phyloP scores from a whole-genome alignment of 2,113 vertebrate species.

The Polypterus bichir region DNA sequence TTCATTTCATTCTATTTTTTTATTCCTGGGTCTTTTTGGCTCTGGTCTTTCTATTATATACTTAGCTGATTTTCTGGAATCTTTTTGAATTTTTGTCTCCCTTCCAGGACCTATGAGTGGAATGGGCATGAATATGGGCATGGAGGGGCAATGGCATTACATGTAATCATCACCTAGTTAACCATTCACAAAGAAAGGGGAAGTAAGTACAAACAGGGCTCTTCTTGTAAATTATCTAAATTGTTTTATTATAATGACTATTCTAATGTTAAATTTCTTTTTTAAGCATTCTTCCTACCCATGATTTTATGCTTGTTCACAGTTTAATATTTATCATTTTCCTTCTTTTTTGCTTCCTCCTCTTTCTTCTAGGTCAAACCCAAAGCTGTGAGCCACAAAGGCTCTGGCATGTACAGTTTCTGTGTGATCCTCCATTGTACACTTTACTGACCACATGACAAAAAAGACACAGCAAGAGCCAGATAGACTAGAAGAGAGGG shows the following conservation, averaged over 20 bases:
- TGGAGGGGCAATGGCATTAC: slow-evolving; percentile 99
- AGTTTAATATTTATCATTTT: slow-evolving; percentile 52
- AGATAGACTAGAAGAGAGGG: slow-evolving; percentile 14
- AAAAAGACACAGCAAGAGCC: slow-evolving; percentile 59
- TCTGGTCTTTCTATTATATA: slow-evolving; percentile 49
- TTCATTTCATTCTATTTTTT: not conserved
- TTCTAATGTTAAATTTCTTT: slow-evolving; percentile 47
- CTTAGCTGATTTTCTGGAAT: slow-evolving; percentile 63
- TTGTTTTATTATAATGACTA: slow-evolving; percentile 43
- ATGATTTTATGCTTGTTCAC: slow-evolving; percentile 65
- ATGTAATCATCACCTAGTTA: slow-evolving; percentile 92
- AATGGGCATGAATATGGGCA: slow-evolving; percentile 99
- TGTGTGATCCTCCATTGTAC: slow-evolving; percentile 56
- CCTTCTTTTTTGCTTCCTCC: slow-evolving; percentile 34
- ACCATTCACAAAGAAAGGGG: slow-evolving; percentile 92
- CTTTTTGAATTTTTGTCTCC: slow-evolving; percentile 76
- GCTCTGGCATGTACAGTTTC: slow-evolving; percentile 32
- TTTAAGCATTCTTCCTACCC: slow-evolving; percentile 51
- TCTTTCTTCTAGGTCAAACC: slow-evolving; percentile 32
- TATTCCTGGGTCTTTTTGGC: slow-evolving; percentile 39
- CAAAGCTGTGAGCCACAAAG: slow-evolving; percentile 34
- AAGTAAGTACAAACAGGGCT: slow-evolving; percentile 86
- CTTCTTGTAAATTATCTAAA: slow-evolving; percentile 28
- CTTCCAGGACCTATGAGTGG: slow-evolving; percentile 95
- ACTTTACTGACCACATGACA: slow-evolving; percentile 64